phyloP scores from a whole-genome alignment of 2,888 invertebrate genomes.

The Anthrax anthrax region DNA sequence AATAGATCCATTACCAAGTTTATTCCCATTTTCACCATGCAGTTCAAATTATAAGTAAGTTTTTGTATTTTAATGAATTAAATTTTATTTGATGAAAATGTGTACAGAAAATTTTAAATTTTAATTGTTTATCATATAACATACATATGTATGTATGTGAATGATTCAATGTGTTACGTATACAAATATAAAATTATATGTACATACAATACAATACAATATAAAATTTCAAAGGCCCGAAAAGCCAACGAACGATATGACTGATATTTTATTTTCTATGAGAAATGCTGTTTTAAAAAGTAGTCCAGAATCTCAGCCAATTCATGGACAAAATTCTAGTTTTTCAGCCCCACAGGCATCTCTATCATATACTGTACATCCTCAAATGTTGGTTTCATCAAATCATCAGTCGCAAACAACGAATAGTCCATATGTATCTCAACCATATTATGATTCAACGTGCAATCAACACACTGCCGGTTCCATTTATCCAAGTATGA shows the following conservation, averaged over 20 bases:
- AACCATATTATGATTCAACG: conserved; percentile 27
- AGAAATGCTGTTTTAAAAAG: conserved; percentile 81
- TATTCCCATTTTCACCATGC: conserved; percentile 77
- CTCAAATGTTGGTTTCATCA: conserved; percentile 51
- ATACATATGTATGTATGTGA: no score
- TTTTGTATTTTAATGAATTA: no score
- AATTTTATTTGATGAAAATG: no score
- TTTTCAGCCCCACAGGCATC: conserved; percentile 36
- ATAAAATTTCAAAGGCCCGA: conserved; percentile 30
- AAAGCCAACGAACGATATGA: conserved; percentile 55
- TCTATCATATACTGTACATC: conserved; percentile 39
- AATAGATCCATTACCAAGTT: conserved; percentile 70
- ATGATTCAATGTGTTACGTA: no score
- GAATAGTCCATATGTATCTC: conserved; percentile 9
- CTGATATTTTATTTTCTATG: conserved; percentile 75
- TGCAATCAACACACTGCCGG: conserved; percentile 27
- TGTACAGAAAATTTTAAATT: no score
- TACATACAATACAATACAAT: neutral
- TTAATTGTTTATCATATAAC: no score
- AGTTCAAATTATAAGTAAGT: conserved; percentile 61
- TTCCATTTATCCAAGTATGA: conserved; percentile 79
- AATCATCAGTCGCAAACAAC: conserved; percentile 20
- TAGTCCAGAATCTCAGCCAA: conserved; percentile 37
- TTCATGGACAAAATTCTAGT: conserved; percentile 21
- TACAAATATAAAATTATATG: no score